These are phyloP conservation scores for Coremacera marginata DNA, from an alignment of 2,888 invertebrate genomes.

Conservation along the genomic window DNA sequence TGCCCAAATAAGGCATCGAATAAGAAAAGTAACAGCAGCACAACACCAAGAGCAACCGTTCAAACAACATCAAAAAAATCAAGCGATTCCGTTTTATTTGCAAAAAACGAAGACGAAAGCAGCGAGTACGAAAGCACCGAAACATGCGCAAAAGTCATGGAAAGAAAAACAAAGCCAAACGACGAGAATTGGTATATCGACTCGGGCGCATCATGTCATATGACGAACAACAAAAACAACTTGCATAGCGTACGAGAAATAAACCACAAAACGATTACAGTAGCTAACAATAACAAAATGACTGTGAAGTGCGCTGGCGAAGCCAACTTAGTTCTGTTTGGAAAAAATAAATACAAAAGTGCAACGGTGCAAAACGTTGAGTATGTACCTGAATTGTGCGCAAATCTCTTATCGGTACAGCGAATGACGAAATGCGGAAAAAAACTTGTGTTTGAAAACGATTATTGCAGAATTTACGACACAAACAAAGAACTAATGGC, in stretches of 20 bases:
- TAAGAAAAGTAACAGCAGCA: not conserved
- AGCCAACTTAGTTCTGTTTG: too few species aligned
- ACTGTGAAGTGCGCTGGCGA: constrained; percentile 19
- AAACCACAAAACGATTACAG: constrained; percentile 6
- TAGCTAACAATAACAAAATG: not conserved
- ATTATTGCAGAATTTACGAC: constrained; percentile 1
- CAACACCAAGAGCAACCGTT: too few species aligned
- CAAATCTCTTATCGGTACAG: not conserved
- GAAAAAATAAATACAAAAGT: not conserved
- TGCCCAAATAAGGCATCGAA: not conserved
- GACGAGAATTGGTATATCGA: constrained; percentile 4
- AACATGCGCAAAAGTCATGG: not conserved
- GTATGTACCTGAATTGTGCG: constrained; percentile 23
- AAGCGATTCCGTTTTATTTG: too few species aligned
- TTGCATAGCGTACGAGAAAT: constrained; percentile 3
- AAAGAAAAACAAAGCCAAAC: not conserved
- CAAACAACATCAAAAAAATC: too few species aligned
- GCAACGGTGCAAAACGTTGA: constrained; percentile 22
- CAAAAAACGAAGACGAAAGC: too few species aligned
- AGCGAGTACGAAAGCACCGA: too few species aligned
- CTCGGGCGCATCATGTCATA: constrained; percentile 12
- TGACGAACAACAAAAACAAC: constrained; percentile 7
- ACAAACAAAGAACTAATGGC: not conserved
- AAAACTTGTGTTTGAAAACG: not conserved
- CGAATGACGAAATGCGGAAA: constrained; percentile 4